A percentile compares a stretch with the other conserved stretches of the same genome.
Conservation (phyloP, 2,797 vertebrate species). For the Garrulus glandarius region DNA sequence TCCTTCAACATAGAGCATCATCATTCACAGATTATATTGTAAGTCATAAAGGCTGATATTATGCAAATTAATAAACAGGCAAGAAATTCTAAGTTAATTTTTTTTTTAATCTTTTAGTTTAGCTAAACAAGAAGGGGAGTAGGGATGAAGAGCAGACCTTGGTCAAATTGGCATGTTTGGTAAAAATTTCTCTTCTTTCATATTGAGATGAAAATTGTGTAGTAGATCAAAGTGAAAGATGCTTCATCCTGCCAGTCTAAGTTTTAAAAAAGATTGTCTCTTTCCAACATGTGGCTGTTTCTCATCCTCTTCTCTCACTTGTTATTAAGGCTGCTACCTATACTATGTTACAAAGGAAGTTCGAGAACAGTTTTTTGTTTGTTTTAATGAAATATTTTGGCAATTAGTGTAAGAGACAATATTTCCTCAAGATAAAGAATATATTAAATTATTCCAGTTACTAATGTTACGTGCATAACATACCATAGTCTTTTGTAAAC, state of each 20-base stretch:
- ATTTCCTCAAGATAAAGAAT: not conserved
- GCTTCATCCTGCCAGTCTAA: not conserved
- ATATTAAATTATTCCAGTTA: not conserved
- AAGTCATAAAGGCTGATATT: slow-evolving; percentile 1
- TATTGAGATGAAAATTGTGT: not conserved
- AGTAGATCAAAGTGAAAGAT: not conserved
- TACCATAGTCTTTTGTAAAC: not conserved
- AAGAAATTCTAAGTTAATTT: not conserved
- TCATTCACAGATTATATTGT: not conserved
- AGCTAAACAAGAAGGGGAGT: not conserved
- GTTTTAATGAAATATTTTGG: not conserved
- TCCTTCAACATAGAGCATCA: not conserved
- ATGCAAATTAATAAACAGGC: slow-evolving; percentile 18
- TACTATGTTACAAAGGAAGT: not conserved
- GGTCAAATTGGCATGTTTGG: not conserved
- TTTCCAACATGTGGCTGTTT: not conserved
- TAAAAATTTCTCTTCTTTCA: not conserved
- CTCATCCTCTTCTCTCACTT: not conserved
- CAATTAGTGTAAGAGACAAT: not conserved
- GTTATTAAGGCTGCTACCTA: not conserved
- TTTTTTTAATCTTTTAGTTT: not conserved
- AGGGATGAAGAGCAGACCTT: not conserved
- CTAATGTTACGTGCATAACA: not conserved
- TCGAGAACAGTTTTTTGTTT: not conserved
- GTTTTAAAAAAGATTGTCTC: not conserved